Conservation (phyloP, 2,888 invertebrate species). For the Pristionchus maxplancki region DNA sequence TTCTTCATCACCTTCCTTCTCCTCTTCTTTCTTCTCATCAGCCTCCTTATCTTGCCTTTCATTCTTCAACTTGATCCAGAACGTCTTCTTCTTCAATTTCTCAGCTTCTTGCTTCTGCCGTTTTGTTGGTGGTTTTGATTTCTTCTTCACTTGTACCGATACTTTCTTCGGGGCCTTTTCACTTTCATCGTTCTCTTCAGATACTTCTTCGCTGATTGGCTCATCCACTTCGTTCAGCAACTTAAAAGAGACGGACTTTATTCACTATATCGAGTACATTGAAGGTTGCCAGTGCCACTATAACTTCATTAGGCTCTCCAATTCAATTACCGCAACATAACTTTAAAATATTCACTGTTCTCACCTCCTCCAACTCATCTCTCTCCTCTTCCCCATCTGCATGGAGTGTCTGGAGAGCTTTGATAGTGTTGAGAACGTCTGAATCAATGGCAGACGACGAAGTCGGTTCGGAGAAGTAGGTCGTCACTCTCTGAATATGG, state of each 20-base stretch:
- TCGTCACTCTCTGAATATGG: background rate
- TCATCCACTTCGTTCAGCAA: too few relatives aligned
- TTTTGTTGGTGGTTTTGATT: background rate
- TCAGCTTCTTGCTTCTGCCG: background rate
- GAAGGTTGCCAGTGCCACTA: too few relatives aligned
- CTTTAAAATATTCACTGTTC: background rate
- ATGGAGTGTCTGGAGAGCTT: background rate
- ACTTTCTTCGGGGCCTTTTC: background rate
- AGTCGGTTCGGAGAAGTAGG: background rate
- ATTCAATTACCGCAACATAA: too few relatives aligned
- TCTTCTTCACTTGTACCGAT: background rate
- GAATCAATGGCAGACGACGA: background rate
- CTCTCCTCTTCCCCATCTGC: background rate
- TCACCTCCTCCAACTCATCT: background rate
- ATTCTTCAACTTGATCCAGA: background rate
- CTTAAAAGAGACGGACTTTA: too few relatives aligned
- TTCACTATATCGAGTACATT: too few relatives aligned
- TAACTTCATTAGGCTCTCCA: too few relatives aligned
- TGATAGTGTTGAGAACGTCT: background rate
- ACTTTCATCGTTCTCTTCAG: too few relatives aligned
- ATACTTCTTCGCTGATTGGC: too few relatives aligned
- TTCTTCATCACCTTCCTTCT: background rate
- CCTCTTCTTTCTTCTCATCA: background rate
- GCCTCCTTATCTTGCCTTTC: background rate
- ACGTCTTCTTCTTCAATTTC: background rate